Evolutionary conservation across 1,140 invertebrate species (phyloP).

Genomic region (Papilio glaucus): DNA sequence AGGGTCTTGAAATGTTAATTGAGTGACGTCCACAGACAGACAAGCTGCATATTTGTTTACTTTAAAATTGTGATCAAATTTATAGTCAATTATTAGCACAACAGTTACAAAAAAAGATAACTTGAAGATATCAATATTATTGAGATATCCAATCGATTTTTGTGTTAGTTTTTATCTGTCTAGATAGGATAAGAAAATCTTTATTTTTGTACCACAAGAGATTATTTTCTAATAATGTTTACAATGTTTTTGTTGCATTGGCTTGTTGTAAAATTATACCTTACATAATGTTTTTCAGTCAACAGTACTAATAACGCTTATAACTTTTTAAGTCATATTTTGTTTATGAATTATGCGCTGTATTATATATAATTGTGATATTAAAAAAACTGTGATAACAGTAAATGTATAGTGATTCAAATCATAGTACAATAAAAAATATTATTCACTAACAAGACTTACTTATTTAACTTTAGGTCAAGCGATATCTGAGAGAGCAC

Average conservation of each 20-base stretch:
- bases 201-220: not conserved
- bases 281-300: not conserved
- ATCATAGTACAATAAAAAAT: slow-evolving; percentile 20
- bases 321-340: not conserved
- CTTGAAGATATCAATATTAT: too few relatives aligned
- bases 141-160: too few relatives aligned
- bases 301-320: slow-evolving; percentile 5
- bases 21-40: not conserved
- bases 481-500: too few relatives aligned
- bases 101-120: too few relatives aligned
- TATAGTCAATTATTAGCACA: too few relatives aligned
- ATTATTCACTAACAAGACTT: not conserved
- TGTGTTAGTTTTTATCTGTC: too few relatives aligned
- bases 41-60: not conserved
- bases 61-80: too few relatives aligned
- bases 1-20: too few relatives aligned
- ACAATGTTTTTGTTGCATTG: slow-evolving; percentile 15
- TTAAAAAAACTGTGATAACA: slow-evolving; percentile 22
- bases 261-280: not conserved
- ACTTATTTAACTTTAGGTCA: not conserved
- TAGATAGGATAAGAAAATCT: too few relatives aligned
- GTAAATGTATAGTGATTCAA: slow-evolving; percentile 4
- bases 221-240: slow-evolving; percentile 17
- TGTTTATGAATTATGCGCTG: not conserved
- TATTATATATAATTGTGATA: not conserved